Evolutionary conservation across 2,797 vertebrate genomes (phyloP), one percentile per base, ranked within the genome.

Genomic region (Sitta carolinensis): DNA sequence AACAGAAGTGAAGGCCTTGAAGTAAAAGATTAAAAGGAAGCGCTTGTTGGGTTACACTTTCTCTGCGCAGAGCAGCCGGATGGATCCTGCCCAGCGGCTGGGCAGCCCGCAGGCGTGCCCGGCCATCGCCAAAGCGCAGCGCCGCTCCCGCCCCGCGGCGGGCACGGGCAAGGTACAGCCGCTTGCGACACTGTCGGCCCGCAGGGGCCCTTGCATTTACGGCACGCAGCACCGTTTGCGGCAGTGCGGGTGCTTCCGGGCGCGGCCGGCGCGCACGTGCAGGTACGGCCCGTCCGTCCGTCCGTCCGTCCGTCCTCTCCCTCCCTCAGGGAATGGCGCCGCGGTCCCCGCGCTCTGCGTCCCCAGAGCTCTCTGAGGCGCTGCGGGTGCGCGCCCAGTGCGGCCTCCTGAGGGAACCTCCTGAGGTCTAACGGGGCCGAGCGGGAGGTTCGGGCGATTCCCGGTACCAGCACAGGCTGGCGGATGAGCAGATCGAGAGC

Each of bases 1-100:
- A 94, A 84, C 43, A 40, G 27, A 84, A 77, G 25, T 3, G 75
- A 57, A 69, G 51, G 45, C n/a, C 78, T 79, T 61, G 21, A 81
- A 69, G 78, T 72, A 82, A 96, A 86, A 57, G 14, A 67, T 78
- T 61, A 68, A 91, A 84, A 66, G 36, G 62, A 64, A 75, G 32
- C 27, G 11, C 38, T 63, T 58, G 58, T 25, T 47, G 48, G 42
- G 68, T 67, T 27, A 13, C 20, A 9, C 17, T 16, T 59, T 58
- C 25, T 68, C 47, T 58, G 52, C 22, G 18, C 21, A 5, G 27
- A 45, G 45, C 29, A 70, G 52, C 7, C 22, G 4, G n/a, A 34
- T 9, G 2, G 7, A 52, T 26, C 16, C 29, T 2, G 12, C 8
- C 20, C 8, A 1, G 5, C 26, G 23, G 13, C 38, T n/a, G n/a